phyloP scores from a whole-genome alignment of 2,888 invertebrate genomes.

The Eristalis tenax region DNA sequence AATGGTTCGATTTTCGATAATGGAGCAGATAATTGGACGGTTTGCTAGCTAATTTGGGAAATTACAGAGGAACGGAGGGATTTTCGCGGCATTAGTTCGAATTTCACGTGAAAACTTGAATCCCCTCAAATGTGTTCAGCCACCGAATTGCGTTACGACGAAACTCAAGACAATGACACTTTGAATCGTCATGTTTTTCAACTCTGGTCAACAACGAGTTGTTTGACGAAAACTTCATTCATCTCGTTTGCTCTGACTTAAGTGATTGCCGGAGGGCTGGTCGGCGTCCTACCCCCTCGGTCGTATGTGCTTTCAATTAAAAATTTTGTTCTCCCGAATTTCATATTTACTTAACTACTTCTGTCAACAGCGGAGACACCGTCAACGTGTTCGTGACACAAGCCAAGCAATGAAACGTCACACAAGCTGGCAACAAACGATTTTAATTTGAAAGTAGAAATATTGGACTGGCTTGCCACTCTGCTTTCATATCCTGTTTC shows the following conservation, averaged over 20 bases:
- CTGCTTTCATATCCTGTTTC: constrained; percentile 24
- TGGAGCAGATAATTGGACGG: constrained; percentile 38
- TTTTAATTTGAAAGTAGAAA: constrained; percentile 46
- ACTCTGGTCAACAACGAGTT: not conserved
- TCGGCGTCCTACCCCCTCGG: no score
- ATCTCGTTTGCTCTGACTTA: not conserved
- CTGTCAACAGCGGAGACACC: constrained; percentile 25
- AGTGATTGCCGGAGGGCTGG: not conserved
- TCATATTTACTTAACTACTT: constrained; percentile 21
- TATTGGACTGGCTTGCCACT: constrained; percentile 31
- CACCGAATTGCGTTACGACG: no score
- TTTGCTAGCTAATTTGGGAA: constrained; percentile 4
- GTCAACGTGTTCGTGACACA: not conserved
- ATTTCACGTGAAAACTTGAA: not conserved
- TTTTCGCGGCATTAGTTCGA: no score
- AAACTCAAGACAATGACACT: no score
- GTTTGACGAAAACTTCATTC: not conserved
- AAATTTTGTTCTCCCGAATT: not conserved
- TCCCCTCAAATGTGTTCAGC: no score
- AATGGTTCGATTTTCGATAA: constrained; percentile 6
- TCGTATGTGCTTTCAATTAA: constrained; percentile 11
- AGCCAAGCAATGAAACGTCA: not conserved
- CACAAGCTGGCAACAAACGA: not conserved
- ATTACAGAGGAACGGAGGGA: not conserved
- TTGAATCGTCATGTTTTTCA: not conserved